Evolutionary conservation across 53 echinoderm and acorn worm species (phyloP).

Genomic region (Temnopleurus reevesii): DNA sequence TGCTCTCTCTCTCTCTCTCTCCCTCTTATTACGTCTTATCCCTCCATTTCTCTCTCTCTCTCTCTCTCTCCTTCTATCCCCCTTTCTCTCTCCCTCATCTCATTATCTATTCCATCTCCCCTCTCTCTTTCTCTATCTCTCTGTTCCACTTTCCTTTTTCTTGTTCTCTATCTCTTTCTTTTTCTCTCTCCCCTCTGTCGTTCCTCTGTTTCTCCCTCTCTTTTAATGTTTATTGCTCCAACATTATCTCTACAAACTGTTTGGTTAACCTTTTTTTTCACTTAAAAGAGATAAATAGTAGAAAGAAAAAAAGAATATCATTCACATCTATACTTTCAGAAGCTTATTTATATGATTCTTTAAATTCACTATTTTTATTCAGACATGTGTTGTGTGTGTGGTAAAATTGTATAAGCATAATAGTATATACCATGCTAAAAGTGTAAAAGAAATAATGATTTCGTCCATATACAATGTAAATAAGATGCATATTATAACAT

Average conservation of each 20-base stretch:
- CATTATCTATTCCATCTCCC: neutral
- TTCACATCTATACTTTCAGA: too few species aligned
- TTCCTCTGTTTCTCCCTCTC: neutral
- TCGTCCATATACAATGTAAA: slow-evolving; percentile 28
- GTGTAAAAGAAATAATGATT: neutral
- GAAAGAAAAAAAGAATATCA: too few species aligned
- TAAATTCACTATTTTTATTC: too few species aligned
- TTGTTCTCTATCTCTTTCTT: neutral
- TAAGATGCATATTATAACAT: slow-evolving; percentile 9
- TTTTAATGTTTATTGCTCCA: neutral
- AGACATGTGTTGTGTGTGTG: slow-evolving; percentile 7
- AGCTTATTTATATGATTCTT: too few species aligned
- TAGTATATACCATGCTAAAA: neutral
- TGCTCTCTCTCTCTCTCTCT: neutral
- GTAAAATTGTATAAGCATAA: neutral
- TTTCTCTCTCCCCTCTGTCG: neutral
- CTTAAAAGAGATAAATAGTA: too few species aligned
- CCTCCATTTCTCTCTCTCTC: neutral
- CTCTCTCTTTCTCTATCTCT: neutral
- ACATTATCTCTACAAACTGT: too few species aligned
- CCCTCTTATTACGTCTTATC: neutral
- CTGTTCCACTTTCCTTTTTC: neutral
- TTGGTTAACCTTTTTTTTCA: too few species aligned
- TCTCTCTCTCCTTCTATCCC: neutral
- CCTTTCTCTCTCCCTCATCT: neutral